Evolutionary conservation across 92 coral and sea anemone species (phyloP).

Genomic region (Epizoanthus stellaris): DNA sequence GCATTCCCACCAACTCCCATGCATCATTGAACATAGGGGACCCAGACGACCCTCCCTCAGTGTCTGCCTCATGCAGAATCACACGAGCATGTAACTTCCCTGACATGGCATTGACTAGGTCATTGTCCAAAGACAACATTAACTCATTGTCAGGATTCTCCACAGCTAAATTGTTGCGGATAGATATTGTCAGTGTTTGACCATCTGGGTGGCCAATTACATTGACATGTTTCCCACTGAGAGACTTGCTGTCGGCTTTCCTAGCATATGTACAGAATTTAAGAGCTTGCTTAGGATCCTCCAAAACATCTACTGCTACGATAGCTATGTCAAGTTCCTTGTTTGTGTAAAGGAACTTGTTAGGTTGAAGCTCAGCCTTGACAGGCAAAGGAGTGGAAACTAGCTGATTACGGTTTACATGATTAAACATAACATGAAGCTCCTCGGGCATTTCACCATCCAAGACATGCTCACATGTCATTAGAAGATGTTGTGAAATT

Average conservation of each 20-base stretch:
- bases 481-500: background rate
- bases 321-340: background rate
- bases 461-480: constrained; percentile 1
- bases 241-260: background rate
- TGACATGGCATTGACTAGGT: background rate
- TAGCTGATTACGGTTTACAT: background rate
- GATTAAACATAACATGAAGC: background rate
- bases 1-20: constrained; percentile 9
- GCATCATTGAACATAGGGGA: constrained; percentile 8
- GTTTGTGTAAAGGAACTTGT: background rate
- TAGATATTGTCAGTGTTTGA: background rate
- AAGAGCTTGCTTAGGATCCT: background rate
- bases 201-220: background rate
- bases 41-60: constrained; percentile 3
- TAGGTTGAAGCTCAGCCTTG: background rate
- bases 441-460: background rate
- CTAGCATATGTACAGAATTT: background rate
- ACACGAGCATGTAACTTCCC: background rate
- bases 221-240: background rate
- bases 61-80: background rate
- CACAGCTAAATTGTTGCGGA: background rate
- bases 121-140: background rate
- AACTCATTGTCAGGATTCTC: background rate
- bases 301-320: background rate
- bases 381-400: background rate